Percentiles rank a stretch among this genome's conserved stretches.
Conservation (phyloP, 2,797 vertebrate species). For the Botia kubotai region DNA sequence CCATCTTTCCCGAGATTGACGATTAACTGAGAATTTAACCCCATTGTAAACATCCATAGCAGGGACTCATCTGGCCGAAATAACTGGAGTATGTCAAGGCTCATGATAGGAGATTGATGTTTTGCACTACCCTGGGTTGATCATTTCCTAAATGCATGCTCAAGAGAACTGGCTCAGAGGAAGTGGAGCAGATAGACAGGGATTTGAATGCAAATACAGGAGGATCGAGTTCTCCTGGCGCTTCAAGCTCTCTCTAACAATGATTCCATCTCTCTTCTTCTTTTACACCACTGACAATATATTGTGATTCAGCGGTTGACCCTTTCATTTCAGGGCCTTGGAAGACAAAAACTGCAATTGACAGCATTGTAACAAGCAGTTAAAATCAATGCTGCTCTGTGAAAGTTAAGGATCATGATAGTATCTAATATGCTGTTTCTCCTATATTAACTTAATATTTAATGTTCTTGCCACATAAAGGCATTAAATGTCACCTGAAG, state of each 20-base stretch:
- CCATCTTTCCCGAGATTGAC: conserved; percentile 69
- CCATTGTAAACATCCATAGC: conserved; percentile 75
- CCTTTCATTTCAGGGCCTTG: neutral
- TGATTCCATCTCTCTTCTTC: conserved; percentile 22
- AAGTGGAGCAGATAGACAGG: conserved; percentile 24
- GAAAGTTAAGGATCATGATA: neutral
- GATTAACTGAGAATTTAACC: conserved; percentile 73
- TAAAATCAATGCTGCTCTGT: neutral
- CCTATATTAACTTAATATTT: neutral
- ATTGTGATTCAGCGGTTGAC: conserved; percentile 43
- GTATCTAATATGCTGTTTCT: conserved; percentile 4
- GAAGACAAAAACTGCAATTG: neutral
- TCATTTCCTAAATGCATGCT: conserved; percentile 34
- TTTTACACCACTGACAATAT: conserved; percentile 44
- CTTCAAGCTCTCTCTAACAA: conserved; percentile 31
- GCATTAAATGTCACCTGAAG: neutral
- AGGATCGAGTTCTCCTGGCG: conserved; percentile 46
- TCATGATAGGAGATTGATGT: conserved; percentile 57
- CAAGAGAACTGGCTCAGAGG: conserved; percentile 29
- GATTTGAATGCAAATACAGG: conserved; percentile 29
- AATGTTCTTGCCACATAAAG: neutral
- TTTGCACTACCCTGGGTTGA: conserved; percentile 36
- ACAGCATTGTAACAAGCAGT: neutral
- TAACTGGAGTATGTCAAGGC: conserved; percentile 69
- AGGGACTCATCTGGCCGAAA: conserved; percentile 76